Conservation (phyloP, 2,113 vertebrate genomes). For the Pteronura brasiliensis region DNA sequence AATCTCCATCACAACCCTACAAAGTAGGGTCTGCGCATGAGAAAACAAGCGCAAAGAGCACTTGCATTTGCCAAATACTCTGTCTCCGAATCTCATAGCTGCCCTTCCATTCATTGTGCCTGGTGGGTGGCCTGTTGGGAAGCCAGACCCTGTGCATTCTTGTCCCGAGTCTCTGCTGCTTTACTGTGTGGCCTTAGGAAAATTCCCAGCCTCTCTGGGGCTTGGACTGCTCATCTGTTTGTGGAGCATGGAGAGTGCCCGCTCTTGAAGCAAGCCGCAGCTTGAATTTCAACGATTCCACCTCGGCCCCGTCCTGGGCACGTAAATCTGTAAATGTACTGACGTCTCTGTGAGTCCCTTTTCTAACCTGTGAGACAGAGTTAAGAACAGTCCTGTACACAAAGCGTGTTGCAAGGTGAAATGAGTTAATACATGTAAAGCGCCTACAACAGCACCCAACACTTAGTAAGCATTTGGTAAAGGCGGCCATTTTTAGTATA, state of each 20-base stretch:
- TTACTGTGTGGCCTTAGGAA: neutral
- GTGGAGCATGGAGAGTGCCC: neutral
- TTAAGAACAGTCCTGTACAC: neutral
- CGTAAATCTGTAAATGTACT: neutral
- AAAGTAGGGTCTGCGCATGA: neutral
- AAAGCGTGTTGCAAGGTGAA: neutral
- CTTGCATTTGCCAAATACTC: neutral
- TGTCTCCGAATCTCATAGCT: neutral
- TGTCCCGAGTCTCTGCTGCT: neutral
- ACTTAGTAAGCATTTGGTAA: neutral
- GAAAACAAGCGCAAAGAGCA: neutral
- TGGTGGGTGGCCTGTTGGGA: neutral
- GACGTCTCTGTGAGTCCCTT: neutral
- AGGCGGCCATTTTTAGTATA: rapidly evolving
- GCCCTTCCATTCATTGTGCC: neutral
- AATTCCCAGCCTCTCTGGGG: neutral
- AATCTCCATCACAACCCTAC: neutral
- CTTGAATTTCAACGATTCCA: neutral
- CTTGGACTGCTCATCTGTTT: neutral
- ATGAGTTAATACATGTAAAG: neutral
- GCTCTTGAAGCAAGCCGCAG: neutral
- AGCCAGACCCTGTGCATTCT: neutral
- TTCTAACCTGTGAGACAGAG: neutral
- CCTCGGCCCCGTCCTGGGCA: neutral
- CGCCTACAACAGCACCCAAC: neutral